These are phyloP conservation scores for Trachythela sp. DNA, from an alignment of 64 coral and sea anemone genomes.

Conservation along the genomic window DNA sequence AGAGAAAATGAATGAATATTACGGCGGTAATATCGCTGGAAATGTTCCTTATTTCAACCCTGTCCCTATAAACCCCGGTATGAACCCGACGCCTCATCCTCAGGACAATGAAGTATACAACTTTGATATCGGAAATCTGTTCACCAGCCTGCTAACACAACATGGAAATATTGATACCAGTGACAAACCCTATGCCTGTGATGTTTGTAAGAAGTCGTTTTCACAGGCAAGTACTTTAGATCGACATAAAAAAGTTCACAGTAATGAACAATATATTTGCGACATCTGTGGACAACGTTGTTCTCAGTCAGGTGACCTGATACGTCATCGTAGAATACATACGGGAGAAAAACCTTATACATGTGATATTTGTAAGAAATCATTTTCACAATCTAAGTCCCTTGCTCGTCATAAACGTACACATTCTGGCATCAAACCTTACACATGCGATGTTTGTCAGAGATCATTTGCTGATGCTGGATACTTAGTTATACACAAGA, in stretches of 20 bases:
- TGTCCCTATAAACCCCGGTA: too few relatives aligned
- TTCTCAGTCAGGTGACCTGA: not conserved
- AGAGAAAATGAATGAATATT: not conserved
- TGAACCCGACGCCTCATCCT: not conserved
- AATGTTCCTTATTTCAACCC: not conserved
- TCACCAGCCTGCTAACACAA: not conserved
- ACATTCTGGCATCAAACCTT: not conserved
- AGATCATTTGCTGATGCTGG: not conserved
- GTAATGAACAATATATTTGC: not conserved
- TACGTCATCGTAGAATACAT: not conserved
- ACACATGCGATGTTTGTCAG: not conserved
- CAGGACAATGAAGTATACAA: not conserved
- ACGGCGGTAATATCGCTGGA: not conserved
- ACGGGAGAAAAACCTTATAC: not conserved
- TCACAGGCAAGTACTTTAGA: not conserved
- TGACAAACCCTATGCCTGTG: not conserved
- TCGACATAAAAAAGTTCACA: not conserved
- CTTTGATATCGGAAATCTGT: conserved; percentile 8
- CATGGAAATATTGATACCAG: not conserved
- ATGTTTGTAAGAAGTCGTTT: not conserved
- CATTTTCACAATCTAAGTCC: not conserved
- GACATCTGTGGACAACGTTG: not conserved
- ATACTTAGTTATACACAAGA: not conserved
- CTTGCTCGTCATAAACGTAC: conserved; percentile 1
- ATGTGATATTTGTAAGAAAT: not conserved